These are phyloP conservation scores for Tolmerus cingulatus DNA, from an alignment of 2,888 invertebrate genomes.

Conservation along the genomic window DNA sequence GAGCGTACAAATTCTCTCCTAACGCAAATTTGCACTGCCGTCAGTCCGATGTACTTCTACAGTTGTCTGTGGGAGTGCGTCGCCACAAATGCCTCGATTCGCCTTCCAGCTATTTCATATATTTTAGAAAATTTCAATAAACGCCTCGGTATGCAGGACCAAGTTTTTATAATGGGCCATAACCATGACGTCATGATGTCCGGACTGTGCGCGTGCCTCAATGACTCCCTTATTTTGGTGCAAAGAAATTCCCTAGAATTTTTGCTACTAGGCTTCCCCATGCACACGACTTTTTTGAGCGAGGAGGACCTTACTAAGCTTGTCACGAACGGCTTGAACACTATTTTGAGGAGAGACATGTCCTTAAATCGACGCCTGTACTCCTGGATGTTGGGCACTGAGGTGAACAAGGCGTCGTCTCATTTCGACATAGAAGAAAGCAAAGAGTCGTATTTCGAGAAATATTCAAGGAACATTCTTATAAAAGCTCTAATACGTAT, in stretches of 20 bases:
- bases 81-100: conserved; percentile 78
- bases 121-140: conserved; percentile 82
- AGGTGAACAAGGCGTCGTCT: conserved; percentile 66
- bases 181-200: conserved; percentile 84
- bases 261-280: conserved; percentile 81
- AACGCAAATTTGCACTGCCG: conserved; percentile 72
- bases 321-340: conserved; percentile 76
- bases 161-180: conserved; percentile 82
- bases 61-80: conserved; percentile 89
- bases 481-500: conserved; percentile 72
- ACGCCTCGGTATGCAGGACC: conserved; percentile 80
- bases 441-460: conserved; percentile 69
- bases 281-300: conserved; percentile 78
- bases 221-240: conserved; percentile 81
- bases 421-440: conserved; percentile 59
- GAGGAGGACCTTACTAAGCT: conserved; percentile 75
- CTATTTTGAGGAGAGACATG: conserved; percentile 86
- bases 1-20: conserved; percentile 69
- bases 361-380: conserved; percentile 85
- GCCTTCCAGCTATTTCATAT: conserved; percentile 83
- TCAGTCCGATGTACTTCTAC: conserved; percentile 82
- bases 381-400: conserved; percentile 82
- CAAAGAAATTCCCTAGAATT: conserved; percentile 87
- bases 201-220: conserved; percentile 80
- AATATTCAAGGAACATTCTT: conserved; percentile 73